phyloP scores from a whole-genome alignment of 2,113 vertebrate species.

The Neolamprologus toae region DNA sequence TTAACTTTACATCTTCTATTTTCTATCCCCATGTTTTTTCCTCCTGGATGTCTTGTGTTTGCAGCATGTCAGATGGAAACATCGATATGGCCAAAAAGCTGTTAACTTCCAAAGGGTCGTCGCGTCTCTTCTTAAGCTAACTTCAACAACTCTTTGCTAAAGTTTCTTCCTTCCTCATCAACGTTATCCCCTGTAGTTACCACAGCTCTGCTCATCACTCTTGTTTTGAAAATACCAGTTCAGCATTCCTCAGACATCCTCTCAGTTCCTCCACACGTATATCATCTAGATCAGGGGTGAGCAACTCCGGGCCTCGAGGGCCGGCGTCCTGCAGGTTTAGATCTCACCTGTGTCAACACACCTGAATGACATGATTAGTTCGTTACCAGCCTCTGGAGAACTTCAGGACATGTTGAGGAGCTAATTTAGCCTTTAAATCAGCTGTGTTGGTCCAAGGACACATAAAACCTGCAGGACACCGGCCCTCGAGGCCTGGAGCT shows the following conservation, averaged over 20 bases:
- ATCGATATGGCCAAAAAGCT: background rate
- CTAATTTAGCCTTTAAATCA: background rate
- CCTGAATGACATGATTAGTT: accelerated
- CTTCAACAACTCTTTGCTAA: background rate
- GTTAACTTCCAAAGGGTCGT: background rate
- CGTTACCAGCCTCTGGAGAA: accelerated
- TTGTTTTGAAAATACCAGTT: background rate
- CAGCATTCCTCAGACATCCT: background rate
- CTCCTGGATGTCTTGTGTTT: background rate
- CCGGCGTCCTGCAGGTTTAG: accelerated
- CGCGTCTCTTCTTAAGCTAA: accelerated
- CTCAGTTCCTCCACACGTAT: background rate
- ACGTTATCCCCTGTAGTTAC: accelerated
- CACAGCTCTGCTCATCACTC: background rate
- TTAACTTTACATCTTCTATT: background rate
- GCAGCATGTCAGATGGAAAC: background rate
- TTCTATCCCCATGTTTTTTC: accelerated
- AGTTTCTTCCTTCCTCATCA: background rate
- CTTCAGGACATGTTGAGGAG: accelerated
- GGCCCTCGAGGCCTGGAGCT: accelerated
- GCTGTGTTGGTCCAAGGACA: accelerated
- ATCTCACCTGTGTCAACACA: accelerated
- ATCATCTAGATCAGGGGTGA: background rate
- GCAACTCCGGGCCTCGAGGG: accelerated
- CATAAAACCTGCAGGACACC: background rate